phyloP scores from a whole-genome alignment of 1,140 invertebrate genomes.

The Teleogryllus occipitalis region DNA sequence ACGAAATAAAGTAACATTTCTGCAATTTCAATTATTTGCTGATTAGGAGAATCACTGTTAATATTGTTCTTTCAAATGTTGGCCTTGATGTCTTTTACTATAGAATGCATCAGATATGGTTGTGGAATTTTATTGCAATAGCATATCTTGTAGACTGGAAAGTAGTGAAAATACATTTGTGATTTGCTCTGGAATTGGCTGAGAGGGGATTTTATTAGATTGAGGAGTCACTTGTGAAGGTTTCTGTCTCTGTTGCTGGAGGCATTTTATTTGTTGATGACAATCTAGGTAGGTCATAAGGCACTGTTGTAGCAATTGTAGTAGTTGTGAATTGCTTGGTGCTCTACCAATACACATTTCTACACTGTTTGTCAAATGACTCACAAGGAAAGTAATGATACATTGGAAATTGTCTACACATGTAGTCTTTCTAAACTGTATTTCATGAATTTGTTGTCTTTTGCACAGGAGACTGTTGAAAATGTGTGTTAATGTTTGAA shows the following conservation, averaged over 20 bases:
- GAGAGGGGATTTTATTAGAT: neutral
- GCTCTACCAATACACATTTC: neutral
- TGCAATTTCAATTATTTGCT: neutral
- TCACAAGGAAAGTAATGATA: too few species aligned
- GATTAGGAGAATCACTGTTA: neutral
- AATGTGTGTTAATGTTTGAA: too few species aligned
- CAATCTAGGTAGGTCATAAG: neutral
- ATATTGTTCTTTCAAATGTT: neutral
- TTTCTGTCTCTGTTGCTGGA: neutral
- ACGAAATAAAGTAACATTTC: neutral
- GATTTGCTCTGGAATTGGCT: neutral
- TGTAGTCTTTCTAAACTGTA: neutral
- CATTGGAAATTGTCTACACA: neutral
- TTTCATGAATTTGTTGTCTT: neutral
- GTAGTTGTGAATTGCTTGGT: neutral
- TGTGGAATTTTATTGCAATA: neutral
- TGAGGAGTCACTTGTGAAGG: neutral
- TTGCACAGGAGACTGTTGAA: neutral
- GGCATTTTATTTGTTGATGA: slow-evolving; percentile 1
- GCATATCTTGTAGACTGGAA: neutral
- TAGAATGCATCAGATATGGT: neutral
- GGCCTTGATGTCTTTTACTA: neutral
- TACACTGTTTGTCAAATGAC: neutral
- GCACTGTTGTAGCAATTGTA: neutral
- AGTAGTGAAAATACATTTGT: neutral